phyloP scores from a whole-genome alignment of 2,888 invertebrate genomes.

The Suillia variegata region DNA sequence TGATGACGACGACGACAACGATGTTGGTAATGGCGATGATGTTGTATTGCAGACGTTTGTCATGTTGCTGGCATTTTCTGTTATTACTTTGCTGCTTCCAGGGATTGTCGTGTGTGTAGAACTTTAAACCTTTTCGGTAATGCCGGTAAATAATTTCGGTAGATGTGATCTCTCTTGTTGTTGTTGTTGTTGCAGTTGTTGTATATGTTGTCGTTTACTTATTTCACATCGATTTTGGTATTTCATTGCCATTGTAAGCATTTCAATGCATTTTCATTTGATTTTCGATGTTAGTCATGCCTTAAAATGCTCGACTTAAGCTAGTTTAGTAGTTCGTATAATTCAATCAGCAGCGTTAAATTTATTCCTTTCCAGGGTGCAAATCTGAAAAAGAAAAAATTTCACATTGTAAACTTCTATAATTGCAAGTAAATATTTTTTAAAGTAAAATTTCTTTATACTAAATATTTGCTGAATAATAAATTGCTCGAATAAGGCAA shows the following conservation, averaged over 20 bases:
- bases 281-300: no score
- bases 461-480: no score
- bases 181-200: background rate
- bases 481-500: no score
- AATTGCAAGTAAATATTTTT: no score
- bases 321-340: no score
- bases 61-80: slow-evolving; percentile 25
- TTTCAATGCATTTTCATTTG: background rate
- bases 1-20: slow-evolving; percentile 15
- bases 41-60: slow-evolving; percentile 9
- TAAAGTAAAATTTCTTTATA: no score
- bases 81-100: background rate
- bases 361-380: no score
- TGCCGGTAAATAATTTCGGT: background rate
- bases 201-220: background rate
- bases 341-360: no score
- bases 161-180: background rate
- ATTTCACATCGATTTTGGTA: background rate
- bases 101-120: background rate
- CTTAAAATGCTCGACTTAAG: no score
- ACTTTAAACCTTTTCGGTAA: background rate
- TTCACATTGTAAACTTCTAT: no score
- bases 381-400: no score
- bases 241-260: background rate
- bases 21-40: background rate